Conservation (phyloP, 2,797 vertebrate species). For the Dendrocincla fuliginosa region DNA sequence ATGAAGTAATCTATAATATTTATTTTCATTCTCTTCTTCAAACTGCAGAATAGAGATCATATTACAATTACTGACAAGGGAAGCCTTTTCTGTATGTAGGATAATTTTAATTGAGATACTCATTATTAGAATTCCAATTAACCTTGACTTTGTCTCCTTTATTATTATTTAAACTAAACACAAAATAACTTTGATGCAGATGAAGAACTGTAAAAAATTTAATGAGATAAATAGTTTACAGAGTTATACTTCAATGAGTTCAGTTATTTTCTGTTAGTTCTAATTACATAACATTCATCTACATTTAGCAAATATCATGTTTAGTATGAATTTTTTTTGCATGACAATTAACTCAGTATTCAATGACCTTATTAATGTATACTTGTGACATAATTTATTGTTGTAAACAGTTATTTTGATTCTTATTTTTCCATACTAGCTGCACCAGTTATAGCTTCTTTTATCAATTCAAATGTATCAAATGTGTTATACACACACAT, state of each 20-base stretch:
- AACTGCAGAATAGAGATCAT: conserved; percentile 25
- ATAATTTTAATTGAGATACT: conserved; percentile 65
- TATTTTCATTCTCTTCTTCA: conserved; percentile 23
- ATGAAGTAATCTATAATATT: neutral
- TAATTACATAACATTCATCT: conserved; percentile 61
- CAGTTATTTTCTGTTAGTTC: conserved; percentile 63
- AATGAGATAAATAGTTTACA: conserved; percentile 67
- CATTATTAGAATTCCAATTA: conserved; percentile 72
- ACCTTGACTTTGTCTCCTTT: conserved; percentile 53
- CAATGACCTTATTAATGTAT: conserved; percentile 8
- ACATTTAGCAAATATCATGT: conserved; percentile 47
- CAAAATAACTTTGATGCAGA: conserved; percentile 60
- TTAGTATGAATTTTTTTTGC: conserved; percentile 41
- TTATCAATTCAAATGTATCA: neutral
- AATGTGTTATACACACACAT: neutral
- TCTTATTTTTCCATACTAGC: neutral
- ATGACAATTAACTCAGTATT: conserved; percentile 27
- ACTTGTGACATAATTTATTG: conserved; percentile 36
- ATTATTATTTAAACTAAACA: conserved; percentile 73
- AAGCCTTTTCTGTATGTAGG: conserved; percentile 6
- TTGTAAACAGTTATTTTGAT: conserved; percentile 14
- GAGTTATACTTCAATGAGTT: conserved; percentile 63
- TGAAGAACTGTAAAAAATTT: conserved; percentile 58
- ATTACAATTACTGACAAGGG: conserved; percentile 48
- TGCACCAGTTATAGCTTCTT: neutral